phyloP scores from a whole-genome alignment of 2,888 invertebrate genomes.

The Philaethria dido region DNA sequence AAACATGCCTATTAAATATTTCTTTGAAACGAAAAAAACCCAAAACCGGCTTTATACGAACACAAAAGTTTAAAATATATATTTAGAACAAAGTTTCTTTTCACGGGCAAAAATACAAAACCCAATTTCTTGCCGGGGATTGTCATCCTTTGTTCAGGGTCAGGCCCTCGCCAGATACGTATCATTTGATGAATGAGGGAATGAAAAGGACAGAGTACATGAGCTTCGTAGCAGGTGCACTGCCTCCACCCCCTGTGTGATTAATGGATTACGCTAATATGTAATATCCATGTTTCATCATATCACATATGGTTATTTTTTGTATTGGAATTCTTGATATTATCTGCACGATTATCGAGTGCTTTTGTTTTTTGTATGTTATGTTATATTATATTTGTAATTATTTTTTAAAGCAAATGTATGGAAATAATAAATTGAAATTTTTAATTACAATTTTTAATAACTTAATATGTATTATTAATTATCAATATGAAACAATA shows the following conservation, averaged over 20 bases:
- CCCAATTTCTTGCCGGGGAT: constrained; percentile 26
- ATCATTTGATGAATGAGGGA: constrained; percentile 38
- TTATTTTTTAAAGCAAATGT: too few relatives aligned
- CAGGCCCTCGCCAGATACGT: constrained; percentile 34
- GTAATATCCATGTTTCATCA: constrained; percentile 19
- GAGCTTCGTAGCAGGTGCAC: constrained; percentile 34
- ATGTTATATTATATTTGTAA: too few relatives aligned
- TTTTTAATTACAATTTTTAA: not conserved
- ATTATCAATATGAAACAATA: too few relatives aligned
- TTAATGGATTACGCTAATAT: constrained; percentile 33
- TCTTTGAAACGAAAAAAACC: not conserved
- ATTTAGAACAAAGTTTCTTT: constrained; percentile 1
- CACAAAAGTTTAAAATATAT: constrained; percentile 1
- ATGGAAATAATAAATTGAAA: not conserved
- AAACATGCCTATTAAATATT: not conserved
- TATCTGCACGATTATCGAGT: not conserved
- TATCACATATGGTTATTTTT: constrained; percentile 16
- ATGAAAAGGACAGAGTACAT: constrained; percentile 33
- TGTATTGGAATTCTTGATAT: constrained; percentile 1
- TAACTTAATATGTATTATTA: too few relatives aligned
- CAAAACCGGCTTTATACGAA: not conserved
- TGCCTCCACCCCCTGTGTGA: constrained; percentile 29
- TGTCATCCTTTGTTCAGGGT: constrained; percentile 36
- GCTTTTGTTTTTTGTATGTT: not conserved
- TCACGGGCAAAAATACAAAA: constrained; percentile 19